Conservation (phyloP, 2,797 vertebrate genomes). For the Heliangelus exortis region DNA sequence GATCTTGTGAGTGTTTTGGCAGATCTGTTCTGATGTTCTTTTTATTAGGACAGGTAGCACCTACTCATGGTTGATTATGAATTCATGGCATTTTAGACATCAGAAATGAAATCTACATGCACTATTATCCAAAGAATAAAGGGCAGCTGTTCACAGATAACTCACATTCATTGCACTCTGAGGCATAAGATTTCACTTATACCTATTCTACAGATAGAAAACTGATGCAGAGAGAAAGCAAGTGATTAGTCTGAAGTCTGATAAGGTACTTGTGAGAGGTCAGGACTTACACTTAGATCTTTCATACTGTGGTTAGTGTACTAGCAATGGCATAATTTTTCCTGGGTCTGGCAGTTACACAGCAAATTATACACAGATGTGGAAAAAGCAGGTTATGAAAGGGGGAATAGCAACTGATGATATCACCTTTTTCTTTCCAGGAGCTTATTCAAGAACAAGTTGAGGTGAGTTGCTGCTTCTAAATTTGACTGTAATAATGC, state of each 20-base stretch:
- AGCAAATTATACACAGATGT: background rate
- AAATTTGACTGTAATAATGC: background rate
- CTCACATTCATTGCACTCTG: background rate
- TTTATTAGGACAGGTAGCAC: background rate
- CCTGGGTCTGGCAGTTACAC: background rate
- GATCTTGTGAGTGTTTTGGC: background rate
- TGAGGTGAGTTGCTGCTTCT: slow-evolving; percentile 83
- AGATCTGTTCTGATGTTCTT: background rate
- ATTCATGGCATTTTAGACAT: background rate
- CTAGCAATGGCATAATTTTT: background rate
- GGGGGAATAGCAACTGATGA: background rate
- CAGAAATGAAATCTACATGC: background rate
- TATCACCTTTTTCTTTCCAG: slow-evolving; percentile 77
- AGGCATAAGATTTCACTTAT: background rate
- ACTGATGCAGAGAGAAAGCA: background rate
- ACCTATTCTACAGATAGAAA: background rate
- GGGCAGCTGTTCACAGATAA: background rate
- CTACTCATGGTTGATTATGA: background rate
- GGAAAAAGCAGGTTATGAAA: background rate
- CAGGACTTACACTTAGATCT: background rate
- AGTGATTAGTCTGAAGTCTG: background rate
- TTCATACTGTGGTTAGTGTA: background rate
- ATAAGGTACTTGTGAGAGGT: background rate
- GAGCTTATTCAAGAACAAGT: slow-evolving; percentile 93
- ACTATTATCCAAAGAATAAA: background rate